phyloP scores from a whole-genome alignment of 92 coral and sea anemone species.

The Porites evermanni region DNA sequence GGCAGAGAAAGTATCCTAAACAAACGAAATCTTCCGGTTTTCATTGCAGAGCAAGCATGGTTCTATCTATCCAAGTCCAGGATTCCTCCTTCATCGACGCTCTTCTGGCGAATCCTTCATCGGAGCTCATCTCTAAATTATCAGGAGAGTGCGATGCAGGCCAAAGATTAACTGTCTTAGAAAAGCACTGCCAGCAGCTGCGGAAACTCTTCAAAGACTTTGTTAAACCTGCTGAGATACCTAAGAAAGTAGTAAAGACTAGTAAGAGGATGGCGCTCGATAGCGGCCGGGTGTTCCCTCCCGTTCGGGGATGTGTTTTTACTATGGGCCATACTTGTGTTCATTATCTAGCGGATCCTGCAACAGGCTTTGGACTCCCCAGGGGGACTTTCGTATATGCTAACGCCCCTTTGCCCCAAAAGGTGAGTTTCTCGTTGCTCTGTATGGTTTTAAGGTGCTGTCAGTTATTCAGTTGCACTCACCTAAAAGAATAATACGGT shows the following conservation, averaged over 20 bases:
- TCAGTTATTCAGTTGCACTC: not conserved
- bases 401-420: constrained; percentile 76
- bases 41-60: constrained; percentile 82
- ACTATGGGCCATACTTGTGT: constrained; percentile 87
- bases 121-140: constrained; percentile 58
- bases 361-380: constrained; percentile 70
- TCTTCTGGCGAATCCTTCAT: constrained; percentile 49
- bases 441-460: not conserved
- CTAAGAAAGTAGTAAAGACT: constrained; percentile 42
- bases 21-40: not conserved
- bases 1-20: not conserved
- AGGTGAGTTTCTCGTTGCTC: constrained; percentile 52
- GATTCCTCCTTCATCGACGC: constrained; percentile 54
- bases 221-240: constrained; percentile 75
- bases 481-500: not conserved
- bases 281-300: constrained; percentile 79
- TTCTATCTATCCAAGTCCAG: constrained; percentile 71
- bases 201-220: constrained; percentile 95
- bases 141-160: constrained; percentile 91
- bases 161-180: constrained; percentile 77
- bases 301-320: constrained; percentile 92
- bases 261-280: constrained; percentile 74
- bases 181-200: constrained; percentile 88
- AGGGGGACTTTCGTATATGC: constrained; percentile 88
- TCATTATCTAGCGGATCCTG: constrained; percentile 78